Base-by-base conservation (phyloP, 64 coral and sea anemone species). In the Anthopleura sola region DNA sequence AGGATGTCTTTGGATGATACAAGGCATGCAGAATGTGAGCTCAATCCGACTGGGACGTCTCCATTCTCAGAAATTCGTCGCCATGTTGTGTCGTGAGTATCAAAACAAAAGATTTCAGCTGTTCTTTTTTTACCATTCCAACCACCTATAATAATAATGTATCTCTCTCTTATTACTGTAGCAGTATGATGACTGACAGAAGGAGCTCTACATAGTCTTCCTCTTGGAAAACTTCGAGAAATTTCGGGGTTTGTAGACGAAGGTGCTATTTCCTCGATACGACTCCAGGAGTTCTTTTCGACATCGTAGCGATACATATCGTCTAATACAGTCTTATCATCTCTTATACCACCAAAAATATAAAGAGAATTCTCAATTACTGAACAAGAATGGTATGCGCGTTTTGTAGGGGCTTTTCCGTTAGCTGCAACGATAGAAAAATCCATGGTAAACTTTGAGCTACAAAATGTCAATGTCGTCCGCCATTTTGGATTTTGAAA, bases 51-150 rank as follows among this genome's bases (percentile, higher is more conserved):
- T 29, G 95, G 95, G 18, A 98, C 84, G 17, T 98, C 95, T 7
- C 95, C 95, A 31, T 55, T 80, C 44, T 88, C 86, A 7, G 89
- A 84, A 37, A 98, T 92, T 37, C 66, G 87, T 36, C 55, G 31
- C 95, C 95, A 98, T 38, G 78, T 64, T 24, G 51, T 37, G 14
- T 92, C 87, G 12, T 15, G 46, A 39, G 86, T 92, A 69, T 98
- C 95, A 92, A 89, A 98, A 88, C 83, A 91, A 78, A 86, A 94
- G 24, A 92, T 87, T 55, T 94, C 95, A 24, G 95, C 85, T 58
- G 86, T 89, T 71, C 95, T 76, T 91, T 98, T 98, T 20, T 91
- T 92, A 36, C 95, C 95, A 55, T 93, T 94, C 95, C 95, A 98
- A 33, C 95, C 95, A 49, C 95, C 95, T 64, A 98, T 83, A 80